Evolutionary conservation across 2,888 invertebrate species (phyloP), one percentile per base, ranked within the genome.

Genomic region (Phengaris alcon): DNA sequence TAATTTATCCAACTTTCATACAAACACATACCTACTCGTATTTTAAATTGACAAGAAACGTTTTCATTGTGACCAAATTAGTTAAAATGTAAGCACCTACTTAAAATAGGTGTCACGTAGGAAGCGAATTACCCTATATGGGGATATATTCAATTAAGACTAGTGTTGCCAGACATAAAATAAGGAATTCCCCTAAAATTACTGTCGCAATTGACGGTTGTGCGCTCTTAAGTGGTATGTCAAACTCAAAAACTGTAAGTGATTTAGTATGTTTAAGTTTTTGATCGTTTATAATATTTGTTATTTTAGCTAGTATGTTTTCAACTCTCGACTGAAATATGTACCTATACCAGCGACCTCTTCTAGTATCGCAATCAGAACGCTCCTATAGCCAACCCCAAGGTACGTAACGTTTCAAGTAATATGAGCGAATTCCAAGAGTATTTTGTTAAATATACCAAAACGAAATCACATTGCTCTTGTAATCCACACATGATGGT

Each of bases 21-120:
- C 57, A 15, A 57, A 57, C n/a, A n/a, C n/a, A 22, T 2, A 22
- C 35, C 5, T 57, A 9, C 12, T 22, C 3, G n/a, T 22, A 57
- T 15, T 8, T 59, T 64, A 35, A 35, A 64, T 64, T 22, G 35
- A 64, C 12, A 64, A 64, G 64, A 35, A 64, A 64, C 6, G 10
- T 64, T 35, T 64, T 64, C 10, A 64, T 64, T 64, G 12, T 64
- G 35, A 10, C 64, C 10, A 54, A 54, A 59, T 64, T 64, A 64
- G 35, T 64, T 35, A 35, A 64, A 64, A 64, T 1, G 64, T 64
- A 35, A 10, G 64, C 64, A 6, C 12, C 35, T 64, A 64, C 35
- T 64, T 64, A 64, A 64, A 64, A 64, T 59, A 64, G 64, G 64
- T 12, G 64, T 64, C 64, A 64, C 64, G 64, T 64, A 64, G 64